phyloP scores from a whole-genome alignment of 2,797 vertebrate species.

The Brotula barbata region DNA sequence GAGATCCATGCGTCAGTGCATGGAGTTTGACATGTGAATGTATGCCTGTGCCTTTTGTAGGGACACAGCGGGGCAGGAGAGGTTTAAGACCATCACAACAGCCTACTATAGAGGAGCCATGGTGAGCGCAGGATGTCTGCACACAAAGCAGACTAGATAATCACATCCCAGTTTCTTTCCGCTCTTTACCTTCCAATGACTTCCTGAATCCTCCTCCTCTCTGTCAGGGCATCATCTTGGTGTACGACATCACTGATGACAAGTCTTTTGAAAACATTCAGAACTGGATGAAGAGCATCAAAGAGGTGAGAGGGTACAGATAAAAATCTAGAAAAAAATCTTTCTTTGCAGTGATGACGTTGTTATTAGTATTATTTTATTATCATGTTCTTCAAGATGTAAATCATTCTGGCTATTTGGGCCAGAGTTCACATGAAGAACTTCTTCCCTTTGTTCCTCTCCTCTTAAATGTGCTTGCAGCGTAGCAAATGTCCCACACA shows the following conservation, averaged over 20 bases:
- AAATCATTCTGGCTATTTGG: slow-evolving; percentile 3
- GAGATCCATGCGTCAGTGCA: no score
- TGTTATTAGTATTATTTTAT: no score
- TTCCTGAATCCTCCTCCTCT: slow-evolving; percentile 13
- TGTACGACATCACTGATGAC: slow-evolving; percentile 95
- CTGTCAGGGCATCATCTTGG: slow-evolving; percentile 90
- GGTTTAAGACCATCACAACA: slow-evolving; percentile 96
- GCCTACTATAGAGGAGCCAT: slow-evolving; percentile 94
- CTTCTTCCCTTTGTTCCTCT: slow-evolving; percentile 1
- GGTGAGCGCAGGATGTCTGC: slow-evolving; percentile 73
- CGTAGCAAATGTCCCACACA: not conserved
- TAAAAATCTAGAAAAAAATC: no score
- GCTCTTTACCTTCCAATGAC: slow-evolving; percentile 23
- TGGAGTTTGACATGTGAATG: no score
- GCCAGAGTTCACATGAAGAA: not conserved
- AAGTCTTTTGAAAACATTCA: slow-evolving; percentile 97
- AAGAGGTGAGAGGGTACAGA: slow-evolving; percentile 79
- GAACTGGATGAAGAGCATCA: slow-evolving; percentile 98
- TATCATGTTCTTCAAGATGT: not conserved
- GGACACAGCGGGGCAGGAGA: slow-evolving; percentile 97
- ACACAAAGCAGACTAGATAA: slow-evolving; percentile 41
- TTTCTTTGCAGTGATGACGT: not conserved
- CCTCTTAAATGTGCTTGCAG: not conserved
- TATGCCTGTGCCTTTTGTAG: slow-evolving; percentile 68
- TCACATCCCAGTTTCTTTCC: slow-evolving; percentile 31